Evolutionary conservation across 1,140 invertebrate species (phyloP), one percentile per base, ranked within the genome.

Genomic region (Drosophila oshimai): DNA sequence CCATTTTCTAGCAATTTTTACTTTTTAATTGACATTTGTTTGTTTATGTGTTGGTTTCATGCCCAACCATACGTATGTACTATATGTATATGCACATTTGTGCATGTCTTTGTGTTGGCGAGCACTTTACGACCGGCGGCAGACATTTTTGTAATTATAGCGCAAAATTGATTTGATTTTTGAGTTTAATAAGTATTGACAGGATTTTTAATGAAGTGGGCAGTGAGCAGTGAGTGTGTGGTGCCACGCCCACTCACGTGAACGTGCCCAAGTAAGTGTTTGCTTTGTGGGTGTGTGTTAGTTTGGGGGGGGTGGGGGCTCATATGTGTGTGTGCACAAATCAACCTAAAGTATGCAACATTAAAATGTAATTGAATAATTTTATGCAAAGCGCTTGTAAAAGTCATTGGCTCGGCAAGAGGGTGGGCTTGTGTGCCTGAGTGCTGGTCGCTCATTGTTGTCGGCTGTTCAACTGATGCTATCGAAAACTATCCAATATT

Each of bases 111-210:
- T 26, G 67, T 44, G 13, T 60, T 50, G 62, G 22, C 37, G 54
- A 83, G 79, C 79, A 83, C 79, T 83, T 83, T 86, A 75, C 79
- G 46, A 75, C 70, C 80, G 71, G 57, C 64, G 70, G 71, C 80
- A 84, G 81, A 79, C 80, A 75, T 86, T 84, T 84, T 79, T 84
- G 80, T 86, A 84, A 84, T 84, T 84, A 84, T 84, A 79, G 80
- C 61, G 71, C 74, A 79, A 84, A 84, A 84, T 86, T 86, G 80
- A 84, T 86, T 84, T 86, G 80, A 86, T 84, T 84, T 84, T 84
- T 84, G 80, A 86, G 83, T 84, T 79, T 84, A 79, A 86, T 84
- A 84, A 79, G 80, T 84, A 84, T 84, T 86, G 80, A 86, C 80
- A 86, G 80, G 68, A 79, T 86, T 84, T 86, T 84, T 86, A 84